Evolutionary conservation across 2,113 vertebrate species (phyloP).

Genomic region (Chaetorhynchus papuensis): DNA sequence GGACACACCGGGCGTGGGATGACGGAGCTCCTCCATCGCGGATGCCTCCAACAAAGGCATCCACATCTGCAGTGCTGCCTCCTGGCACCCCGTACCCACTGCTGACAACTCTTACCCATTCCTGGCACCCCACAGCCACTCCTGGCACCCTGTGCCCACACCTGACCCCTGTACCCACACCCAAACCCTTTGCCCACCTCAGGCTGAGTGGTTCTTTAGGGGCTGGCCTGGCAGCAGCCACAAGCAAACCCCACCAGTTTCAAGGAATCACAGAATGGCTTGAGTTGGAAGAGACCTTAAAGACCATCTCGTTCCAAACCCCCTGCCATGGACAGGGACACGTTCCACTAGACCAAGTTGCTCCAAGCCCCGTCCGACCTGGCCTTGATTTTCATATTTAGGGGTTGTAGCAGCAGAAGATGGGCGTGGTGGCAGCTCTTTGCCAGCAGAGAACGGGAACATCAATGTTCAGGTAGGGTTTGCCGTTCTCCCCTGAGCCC

Average conservation of each 20-base stretch:
- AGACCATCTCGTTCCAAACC: not conserved
- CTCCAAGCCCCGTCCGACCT: too few species aligned
- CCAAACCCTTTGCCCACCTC: not conserved
- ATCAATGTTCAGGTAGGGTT: not conserved
- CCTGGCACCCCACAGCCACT: not conserved
- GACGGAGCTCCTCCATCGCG: not conserved
- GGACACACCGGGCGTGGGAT: not conserved
- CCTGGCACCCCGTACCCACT: not conserved
- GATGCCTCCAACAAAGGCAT: not conserved
- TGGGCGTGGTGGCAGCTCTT: accelerated
- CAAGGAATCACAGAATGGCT: not conserved
- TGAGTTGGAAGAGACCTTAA: not conserved
- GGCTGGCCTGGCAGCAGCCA: not conserved
- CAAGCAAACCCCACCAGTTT: too few species aligned
- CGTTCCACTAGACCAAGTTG: not conserved
- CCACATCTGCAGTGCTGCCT: not conserved
- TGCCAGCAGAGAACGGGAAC: too few species aligned
- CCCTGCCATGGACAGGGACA: too few species aligned
- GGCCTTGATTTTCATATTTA: not conserved
- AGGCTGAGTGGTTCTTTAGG: not conserved
- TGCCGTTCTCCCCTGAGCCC: not conserved
- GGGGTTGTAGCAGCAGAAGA: too few species aligned
- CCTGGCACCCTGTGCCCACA: not conserved
- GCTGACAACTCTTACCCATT: not conserved
- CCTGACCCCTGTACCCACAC: not conserved